Evolutionary conservation across 2,888 invertebrate species (phyloP).

Genomic region (Stenodema calcarata): DNA sequence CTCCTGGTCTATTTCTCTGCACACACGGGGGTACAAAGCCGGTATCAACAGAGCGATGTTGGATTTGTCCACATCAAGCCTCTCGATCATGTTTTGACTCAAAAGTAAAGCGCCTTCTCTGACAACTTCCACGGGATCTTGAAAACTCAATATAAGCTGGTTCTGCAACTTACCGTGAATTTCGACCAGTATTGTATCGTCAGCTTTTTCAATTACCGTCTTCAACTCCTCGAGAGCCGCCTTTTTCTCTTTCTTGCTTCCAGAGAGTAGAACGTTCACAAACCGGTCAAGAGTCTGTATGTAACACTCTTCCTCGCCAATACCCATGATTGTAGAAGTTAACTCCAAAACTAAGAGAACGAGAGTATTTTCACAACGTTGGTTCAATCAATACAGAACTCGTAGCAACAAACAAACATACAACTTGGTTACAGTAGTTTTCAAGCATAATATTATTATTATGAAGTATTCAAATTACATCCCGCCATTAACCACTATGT

Average conservation of each 20-base stretch:
- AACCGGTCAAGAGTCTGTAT: constrained; percentile 41
- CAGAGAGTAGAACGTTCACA: constrained; percentile 47
- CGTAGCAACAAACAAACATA: background rate
- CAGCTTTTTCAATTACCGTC: constrained; percentile 11
- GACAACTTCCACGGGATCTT: constrained; percentile 47
- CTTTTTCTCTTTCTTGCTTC: constrained; percentile 45
- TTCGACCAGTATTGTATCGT: background rate
- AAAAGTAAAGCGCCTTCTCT: constrained; percentile 42
- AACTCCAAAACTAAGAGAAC: no score
- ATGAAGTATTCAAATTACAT: no score
- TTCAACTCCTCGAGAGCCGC: constrained; percentile 20
- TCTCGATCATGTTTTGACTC: constrained; percentile 34
- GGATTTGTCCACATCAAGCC: background rate
- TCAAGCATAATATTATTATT: no score
- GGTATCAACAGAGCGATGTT: constrained; percentile 23
- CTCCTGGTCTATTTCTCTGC: constrained; percentile 14
- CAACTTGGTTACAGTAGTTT: background rate
- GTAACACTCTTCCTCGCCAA: background rate
- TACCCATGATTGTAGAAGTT: background rate
- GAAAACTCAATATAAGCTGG: constrained; percentile 37
- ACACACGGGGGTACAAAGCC: constrained; percentile 25
- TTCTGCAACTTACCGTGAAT: constrained; percentile 48
- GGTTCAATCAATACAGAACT: background rate
- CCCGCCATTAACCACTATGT: no score
- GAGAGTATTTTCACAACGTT: no score